Base-by-base conservation (phyloP, 2,888 invertebrate genomes). In the Lochmaea capreae region DNA sequence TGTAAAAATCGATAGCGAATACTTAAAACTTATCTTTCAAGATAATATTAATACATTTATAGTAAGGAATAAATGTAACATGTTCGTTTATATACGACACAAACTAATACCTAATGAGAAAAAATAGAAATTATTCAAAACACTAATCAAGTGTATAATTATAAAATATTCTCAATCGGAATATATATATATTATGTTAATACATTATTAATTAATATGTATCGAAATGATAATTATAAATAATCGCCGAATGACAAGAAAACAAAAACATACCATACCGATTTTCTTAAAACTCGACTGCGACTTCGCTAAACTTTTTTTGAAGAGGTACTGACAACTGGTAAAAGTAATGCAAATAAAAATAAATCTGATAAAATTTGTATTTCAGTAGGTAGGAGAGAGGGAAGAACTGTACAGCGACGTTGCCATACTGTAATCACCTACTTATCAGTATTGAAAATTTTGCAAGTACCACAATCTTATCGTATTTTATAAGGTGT, bases 351-450 rank as follows among this genome's bases (percentile, higher is more conserved):
- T 69, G 71, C 68, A 78, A 78, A 79, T 78, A 77, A 74, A 75
- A 72, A 71, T 73, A 74, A 78, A 80, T 78, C 80, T 78, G 81
- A 81, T 81, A 80, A 80, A 76, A 77, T 76, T 78, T 78, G 76
- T 80, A 76, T 78, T 79, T 79, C 77, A 77, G 67, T 66, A 73
- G 73, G 73, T 75, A 73, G 67, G 63, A 22, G 67, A 76, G 63
- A 76, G 74, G 74, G 70, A 72, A 67, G 57, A 65, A 54, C 42
- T 68, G 46, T 65, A 61, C 43, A 63, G 72, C 57, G 61, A 57
- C 58, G 74, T 74, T 74, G 74, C 54, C 71, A 57, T 43, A 14
- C 63, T 61, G 42, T 42, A 58, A 74, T 67, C 54, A 66, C 43
- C 59, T 33, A 66, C 43, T 69, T 63, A 70, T 70, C 70, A 70